Base-by-base conservation (phyloP, 2,797 vertebrate genomes). In the Poecilia gillii region DNA sequence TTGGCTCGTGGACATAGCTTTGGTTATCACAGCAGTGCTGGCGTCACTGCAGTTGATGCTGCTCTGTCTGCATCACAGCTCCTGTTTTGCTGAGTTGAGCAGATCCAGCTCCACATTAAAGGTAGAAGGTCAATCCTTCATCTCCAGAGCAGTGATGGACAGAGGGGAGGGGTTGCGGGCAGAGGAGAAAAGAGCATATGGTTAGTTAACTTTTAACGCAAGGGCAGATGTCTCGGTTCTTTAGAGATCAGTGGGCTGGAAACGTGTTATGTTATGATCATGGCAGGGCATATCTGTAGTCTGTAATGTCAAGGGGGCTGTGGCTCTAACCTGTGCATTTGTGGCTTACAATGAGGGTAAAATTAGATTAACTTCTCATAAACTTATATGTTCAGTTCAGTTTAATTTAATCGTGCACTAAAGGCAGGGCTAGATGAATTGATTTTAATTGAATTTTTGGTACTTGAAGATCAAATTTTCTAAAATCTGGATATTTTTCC, bases 51-150 rank as follows among this genome's bases (percentile, higher is more conserved):
- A 68, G 79, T 85, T 73, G 66, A 77, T 80, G 78, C 80, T 75
- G 13, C 80, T 25, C 76, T 5, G 51, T 53, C 68, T 66, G 45
- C 23, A 25, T 46, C 59, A 39, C 76, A 77, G 51, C 57, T 74
- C 62, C 72, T 7, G 33, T 90, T 92, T 79, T 86, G 89, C 89
- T 92, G 88, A 89, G 85, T 77, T 47, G 28, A 79, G 45, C 79
- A 78, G 72, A 88, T 88, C 84, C 79, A 5, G 41, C 72, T 88
- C 74, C 75, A 83, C 81, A 75, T 81, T 62, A 43, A 28, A 72
- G 81, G 72, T 73, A 68, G 78, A 90, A 93, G 90, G 92, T 93
- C 90, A 85, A 88, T 80, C 79, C 80, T 92, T 87, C 79, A 82
- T 90, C 84, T 88, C 79, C 76, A 73, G 73, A 72, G 80, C 25